These are phyloP conservation scores for Formica selysi DNA, from an alignment of 1,140 invertebrate genomes.

Conservation along the genomic window DNA sequence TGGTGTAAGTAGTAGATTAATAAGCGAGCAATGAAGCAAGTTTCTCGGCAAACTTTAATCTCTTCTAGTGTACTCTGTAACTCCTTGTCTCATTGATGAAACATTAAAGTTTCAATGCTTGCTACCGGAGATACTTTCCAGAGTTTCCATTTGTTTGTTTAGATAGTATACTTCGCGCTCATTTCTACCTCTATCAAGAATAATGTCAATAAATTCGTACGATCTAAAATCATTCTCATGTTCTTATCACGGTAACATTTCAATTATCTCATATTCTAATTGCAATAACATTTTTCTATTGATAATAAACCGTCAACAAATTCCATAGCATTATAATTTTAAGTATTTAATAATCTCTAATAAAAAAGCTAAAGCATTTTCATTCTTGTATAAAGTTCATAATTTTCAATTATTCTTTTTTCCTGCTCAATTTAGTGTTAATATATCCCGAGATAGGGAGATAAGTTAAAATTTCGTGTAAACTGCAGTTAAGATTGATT, in stretches of 20 bases:
- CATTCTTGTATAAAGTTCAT: slow-evolving; percentile 1
- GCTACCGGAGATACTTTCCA: slow-evolving; percentile 59
- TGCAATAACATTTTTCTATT: not conserved
- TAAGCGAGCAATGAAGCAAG: slow-evolving; percentile 71
- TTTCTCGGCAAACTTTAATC: slow-evolving; percentile 60
- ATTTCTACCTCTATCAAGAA: slow-evolving; percentile 15
- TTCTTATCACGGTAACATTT: not conserved
- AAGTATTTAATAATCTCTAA: not conserved
- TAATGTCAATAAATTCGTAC: slow-evolving; percentile 7
- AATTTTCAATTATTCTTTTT: slow-evolving; percentile 33
- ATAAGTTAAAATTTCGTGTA: slow-evolving; percentile 45
- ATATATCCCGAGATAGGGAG: slow-evolving; percentile 41
- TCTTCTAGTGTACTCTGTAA: slow-evolving; percentile 19
- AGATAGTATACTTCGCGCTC: slow-evolving; percentile 37
- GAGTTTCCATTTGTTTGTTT: not conserved
- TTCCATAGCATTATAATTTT: not conserved
- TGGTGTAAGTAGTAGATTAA: slow-evolving; percentile 69
- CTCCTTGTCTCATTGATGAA: slow-evolving; percentile 66
- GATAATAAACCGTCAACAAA: not conserved
- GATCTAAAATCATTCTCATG: slow-evolving; percentile 7
- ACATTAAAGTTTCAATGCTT: slow-evolving; percentile 56
- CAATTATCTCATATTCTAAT: not conserved
- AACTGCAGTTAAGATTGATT: slow-evolving; percentile 57
- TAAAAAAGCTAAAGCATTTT: slow-evolving; percentile 26
- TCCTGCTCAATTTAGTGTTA: slow-evolving; percentile 37